These are phyloP conservation scores for Bombus impatiens DNA, from an alignment of 1,140 invertebrate species.

Conservation along the genomic window DNA sequence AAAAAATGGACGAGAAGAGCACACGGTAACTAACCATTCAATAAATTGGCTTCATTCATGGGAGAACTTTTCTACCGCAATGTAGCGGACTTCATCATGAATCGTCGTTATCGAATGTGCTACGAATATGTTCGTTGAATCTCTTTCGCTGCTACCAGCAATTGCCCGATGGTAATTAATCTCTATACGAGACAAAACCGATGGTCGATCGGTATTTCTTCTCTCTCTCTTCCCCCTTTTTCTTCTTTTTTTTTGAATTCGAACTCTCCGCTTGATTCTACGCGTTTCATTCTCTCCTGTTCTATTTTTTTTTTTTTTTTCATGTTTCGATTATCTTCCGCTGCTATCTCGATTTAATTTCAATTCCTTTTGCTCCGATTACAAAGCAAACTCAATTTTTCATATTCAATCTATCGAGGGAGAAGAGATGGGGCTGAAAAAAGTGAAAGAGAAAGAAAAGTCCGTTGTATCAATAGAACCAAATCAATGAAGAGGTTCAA, in stretches of 20 bases:
- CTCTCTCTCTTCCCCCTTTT: neutral
- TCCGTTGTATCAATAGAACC: conserved; percentile 6
- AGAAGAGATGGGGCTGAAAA: neutral
- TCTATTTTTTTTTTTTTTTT: neutral
- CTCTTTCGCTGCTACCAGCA: conserved; percentile 21
- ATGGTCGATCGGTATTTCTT: conserved; percentile 13
- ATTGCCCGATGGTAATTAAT: conserved; percentile 48
- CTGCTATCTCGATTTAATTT: conserved; percentile 50
- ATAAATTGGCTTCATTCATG: conserved; percentile 76
- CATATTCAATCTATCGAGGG: conserved; percentile 39
- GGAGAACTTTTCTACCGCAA: conserved; percentile 66
- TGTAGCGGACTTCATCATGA: conserved; percentile 53
- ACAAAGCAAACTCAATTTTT: conserved; percentile 53
- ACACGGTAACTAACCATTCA: conserved; percentile 68
- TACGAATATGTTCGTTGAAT: conserved; percentile 48
- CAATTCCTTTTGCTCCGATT: conserved; percentile 46
- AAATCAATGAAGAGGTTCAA: conserved; percentile 26
- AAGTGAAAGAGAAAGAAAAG: neutral
- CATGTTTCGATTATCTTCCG: conserved; percentile 47
- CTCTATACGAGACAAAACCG: conserved; percentile 45
- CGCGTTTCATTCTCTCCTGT: neutral
- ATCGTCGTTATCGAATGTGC: conserved; percentile 53
- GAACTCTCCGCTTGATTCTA: conserved; percentile 7
- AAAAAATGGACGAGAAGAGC: neutral
- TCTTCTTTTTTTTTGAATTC: conserved; percentile 15